These are phyloP conservation scores for Pseudomugil tenellus DNA, from an alignment of 2,797 vertebrate genomes.

Conservation along the genomic window DNA sequence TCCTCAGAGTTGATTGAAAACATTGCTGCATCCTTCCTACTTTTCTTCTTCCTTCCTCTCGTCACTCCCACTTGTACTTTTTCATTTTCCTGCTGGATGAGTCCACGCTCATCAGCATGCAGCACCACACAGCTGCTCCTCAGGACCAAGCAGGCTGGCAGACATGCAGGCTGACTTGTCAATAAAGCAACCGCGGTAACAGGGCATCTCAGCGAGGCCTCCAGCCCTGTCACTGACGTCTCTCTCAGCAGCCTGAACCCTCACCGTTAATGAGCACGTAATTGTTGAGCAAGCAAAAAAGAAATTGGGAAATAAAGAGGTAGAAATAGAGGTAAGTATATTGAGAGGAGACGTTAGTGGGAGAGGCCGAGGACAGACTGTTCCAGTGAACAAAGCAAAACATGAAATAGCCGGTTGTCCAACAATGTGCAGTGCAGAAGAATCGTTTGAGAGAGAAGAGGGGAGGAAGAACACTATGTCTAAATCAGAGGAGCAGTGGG, in stretches of 20 bases:
- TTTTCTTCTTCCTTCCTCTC: constrained; percentile 18
- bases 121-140: constrained; percentile 47
- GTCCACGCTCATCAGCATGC: constrained; percentile 68
- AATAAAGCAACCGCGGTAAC: constrained; percentile 66
- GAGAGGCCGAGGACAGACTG: constrained; percentile 39
- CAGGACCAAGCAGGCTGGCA: constrained; percentile 47
- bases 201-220: constrained; percentile 52
- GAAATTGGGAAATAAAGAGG: constrained; percentile 32
- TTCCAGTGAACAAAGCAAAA: constrained; percentile 40
- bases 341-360: constrained; percentile 6
- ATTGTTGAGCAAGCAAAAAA: constrained; percentile 68
- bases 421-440: constrained; percentile 24
- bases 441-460: constrained; percentile 9
- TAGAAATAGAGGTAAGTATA: constrained; percentile 15
- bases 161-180: constrained; percentile 63
- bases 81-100: constrained; percentile 55
- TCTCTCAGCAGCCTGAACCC: constrained; percentile 56
- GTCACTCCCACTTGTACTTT: constrained; percentile 36
- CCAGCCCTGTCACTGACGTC: constrained; percentile 56
- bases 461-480: constrained; percentile 22
- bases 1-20: constrained; percentile 43
- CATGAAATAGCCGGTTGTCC: constrained; percentile 47
- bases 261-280: constrained; percentile 59
- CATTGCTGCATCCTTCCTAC: constrained; percentile 43
- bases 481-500: constrained; percentile 35